phyloP scores from a whole-genome alignment of 2,797 vertebrate genomes.

The Cryptoprocta ferox region DNA sequence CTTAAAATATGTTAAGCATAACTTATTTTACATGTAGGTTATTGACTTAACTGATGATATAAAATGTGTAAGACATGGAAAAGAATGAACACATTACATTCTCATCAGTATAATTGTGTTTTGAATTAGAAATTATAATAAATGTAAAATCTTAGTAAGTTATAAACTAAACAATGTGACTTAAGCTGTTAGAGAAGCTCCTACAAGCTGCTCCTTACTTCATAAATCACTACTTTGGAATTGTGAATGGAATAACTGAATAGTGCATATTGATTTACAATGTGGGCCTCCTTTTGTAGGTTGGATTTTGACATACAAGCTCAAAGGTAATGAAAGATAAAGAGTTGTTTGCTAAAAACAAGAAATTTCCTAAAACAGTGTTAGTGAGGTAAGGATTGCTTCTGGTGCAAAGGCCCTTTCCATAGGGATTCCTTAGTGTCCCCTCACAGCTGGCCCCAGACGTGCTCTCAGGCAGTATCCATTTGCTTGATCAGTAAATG shows the following conservation, averaged over 20 bases:
- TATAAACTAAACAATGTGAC: conserved; percentile 44
- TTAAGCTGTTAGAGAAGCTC: neutral
- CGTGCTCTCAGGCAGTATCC: neutral
- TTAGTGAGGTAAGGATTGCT: neutral
- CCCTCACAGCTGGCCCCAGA: neutral
- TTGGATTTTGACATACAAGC: neutral
- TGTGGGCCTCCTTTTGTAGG: neutral
- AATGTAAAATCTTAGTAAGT: conserved; percentile 38
- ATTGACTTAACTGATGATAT: neutral
- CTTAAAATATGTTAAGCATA: neutral
- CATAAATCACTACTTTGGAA: conserved; percentile 51
- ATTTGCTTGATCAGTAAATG: neutral
- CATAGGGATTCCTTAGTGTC: neutral
- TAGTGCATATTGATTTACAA: conserved; percentile 44
- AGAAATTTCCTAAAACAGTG: neutral
- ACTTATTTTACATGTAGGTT: neutral
- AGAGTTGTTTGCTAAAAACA: neutral
- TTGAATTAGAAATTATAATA: conserved; percentile 25
- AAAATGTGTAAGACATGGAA: neutral
- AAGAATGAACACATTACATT: neutral
- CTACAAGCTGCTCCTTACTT: conserved; percentile 4
- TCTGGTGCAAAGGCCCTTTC: neutral
- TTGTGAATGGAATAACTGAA: conserved; percentile 43
- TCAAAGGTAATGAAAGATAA: conserved; percentile 29
- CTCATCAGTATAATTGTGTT: neutral